phyloP scores from a whole-genome alignment of 2,888 invertebrate genomes.

The Girardia tigrina region DNA sequence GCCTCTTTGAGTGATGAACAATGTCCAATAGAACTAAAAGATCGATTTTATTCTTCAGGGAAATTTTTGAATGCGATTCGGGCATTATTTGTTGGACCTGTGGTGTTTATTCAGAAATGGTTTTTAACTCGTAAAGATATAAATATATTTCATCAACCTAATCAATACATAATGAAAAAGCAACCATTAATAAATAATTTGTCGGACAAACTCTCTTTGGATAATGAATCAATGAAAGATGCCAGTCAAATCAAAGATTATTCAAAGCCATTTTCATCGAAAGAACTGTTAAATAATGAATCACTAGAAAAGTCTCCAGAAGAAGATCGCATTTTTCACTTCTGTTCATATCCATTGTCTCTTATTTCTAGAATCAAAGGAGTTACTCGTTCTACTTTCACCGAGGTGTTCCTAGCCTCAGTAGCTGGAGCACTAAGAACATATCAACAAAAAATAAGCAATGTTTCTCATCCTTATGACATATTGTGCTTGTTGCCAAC shows the following conservation, averaged over 20 bases:
- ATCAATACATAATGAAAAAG: background rate
- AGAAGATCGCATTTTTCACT: slow-evolving; percentile 24
- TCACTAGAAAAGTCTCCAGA: background rate
- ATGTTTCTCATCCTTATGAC: slow-evolving; percentile 53
- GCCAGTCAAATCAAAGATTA: background rate
- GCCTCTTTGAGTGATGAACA: slow-evolving; percentile 50
- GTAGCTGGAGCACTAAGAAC: slow-evolving; percentile 53
- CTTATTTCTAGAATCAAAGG: slow-evolving; percentile 51
- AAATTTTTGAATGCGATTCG: slow-evolving; percentile 51
- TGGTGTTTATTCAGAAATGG: slow-evolving; percentile 52
- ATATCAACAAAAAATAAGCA: slow-evolving; percentile 51
- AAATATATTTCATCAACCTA: slow-evolving; percentile 47
- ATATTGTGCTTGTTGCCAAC: slow-evolving; percentile 49
- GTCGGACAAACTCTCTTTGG: background rate
- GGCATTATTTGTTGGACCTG: slow-evolving; percentile 52
- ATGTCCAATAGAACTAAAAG: slow-evolving; percentile 42
- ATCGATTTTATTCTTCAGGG: slow-evolving; percentile 49
- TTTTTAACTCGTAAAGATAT: slow-evolving; percentile 50
- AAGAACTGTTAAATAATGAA: background rate
- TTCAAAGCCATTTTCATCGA: background rate
- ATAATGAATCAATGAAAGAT: background rate
- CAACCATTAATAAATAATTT: background rate
- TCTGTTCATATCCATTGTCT: slow-evolving; percentile 29
- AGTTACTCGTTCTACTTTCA: slow-evolving; percentile 54
- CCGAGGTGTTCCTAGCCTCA: slow-evolving; percentile 54